phyloP scores from a whole-genome alignment of 2,888 invertebrate genomes.

The Caradrina clavipalpis region DNA sequence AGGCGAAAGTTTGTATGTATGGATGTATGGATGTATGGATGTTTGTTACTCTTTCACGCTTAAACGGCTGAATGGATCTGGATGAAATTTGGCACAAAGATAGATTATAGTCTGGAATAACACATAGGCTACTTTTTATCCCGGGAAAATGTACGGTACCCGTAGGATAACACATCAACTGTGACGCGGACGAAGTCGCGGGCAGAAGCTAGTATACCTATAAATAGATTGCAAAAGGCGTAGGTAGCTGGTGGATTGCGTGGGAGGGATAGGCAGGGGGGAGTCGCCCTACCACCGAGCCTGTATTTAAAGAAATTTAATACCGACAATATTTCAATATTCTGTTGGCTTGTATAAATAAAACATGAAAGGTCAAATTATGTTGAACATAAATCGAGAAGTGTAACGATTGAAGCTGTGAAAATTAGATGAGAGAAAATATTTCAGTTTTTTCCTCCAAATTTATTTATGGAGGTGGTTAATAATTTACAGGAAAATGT shows the following conservation, averaged over 20 bases:
- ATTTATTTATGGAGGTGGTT: slow-evolving; percentile 38
- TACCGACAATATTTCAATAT: slow-evolving; percentile 55
- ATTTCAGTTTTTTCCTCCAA: slow-evolving; percentile 24
- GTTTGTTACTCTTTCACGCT: too few relatives aligned
- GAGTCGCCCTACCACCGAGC: slow-evolving; percentile 36
- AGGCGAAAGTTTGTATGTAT: too few relatives aligned
- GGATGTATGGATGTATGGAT: too few relatives aligned
- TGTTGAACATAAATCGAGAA: slow-evolving; percentile 45
- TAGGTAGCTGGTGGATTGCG: slow-evolving; percentile 50
- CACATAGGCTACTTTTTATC: too few relatives aligned
- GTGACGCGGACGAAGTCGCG: too few relatives aligned
- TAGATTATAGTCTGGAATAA: too few relatives aligned
- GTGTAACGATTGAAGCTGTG: slow-evolving; percentile 45
- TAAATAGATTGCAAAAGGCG: slow-evolving; percentile 58
- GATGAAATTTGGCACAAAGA: too few relatives aligned
- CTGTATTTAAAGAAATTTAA: slow-evolving; percentile 62
- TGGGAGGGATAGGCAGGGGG: slow-evolving; percentile 46
- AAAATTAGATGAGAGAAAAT: slow-evolving; percentile 34
- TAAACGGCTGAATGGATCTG: too few relatives aligned
- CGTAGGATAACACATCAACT: too few relatives aligned
- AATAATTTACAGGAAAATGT: slow-evolving; percentile 41
- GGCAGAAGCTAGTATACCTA: too few relatives aligned
- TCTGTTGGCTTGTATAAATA: slow-evolving; percentile 51
- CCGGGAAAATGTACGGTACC: too few relatives aligned
- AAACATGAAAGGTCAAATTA: slow-evolving; percentile 55